These are phyloP conservation scores for Onchidella celtica DNA, from an alignment of 2,888 invertebrate species.

Conservation along the genomic window DNA sequence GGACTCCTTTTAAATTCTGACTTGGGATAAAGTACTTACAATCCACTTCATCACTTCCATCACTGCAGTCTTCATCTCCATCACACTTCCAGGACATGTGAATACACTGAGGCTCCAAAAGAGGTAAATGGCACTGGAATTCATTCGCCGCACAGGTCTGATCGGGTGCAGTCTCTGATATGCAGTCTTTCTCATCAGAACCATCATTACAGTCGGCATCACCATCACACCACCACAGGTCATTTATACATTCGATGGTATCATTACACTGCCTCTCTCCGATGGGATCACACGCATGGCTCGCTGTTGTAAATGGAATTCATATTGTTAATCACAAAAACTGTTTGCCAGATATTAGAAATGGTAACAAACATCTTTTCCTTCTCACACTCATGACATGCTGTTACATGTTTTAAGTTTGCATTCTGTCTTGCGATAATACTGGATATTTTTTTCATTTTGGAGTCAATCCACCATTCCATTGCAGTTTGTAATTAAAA, in stretches of 20 bases:
- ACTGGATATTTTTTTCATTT: no score
- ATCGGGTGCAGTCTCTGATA: not conserved
- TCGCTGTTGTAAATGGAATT: not conserved
- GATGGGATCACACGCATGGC: not conserved
- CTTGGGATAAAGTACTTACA: no score
- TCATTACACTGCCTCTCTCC: conserved; percentile 29
- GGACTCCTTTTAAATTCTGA: no score
- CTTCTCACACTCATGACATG: no score
- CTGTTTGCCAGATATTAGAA: no score
- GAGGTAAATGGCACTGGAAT: conserved; percentile 23
- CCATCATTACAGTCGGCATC: conserved; percentile 66
- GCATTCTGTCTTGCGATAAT: no score
- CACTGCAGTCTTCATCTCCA: conserved; percentile 52
- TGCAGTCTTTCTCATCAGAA: conserved; percentile 62
- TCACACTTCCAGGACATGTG: conserved; percentile 50
- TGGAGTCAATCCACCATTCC: no score
- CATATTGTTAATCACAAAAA: no score
- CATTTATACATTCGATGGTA: conserved; percentile 62
- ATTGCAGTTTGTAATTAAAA: no score
- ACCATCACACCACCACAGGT: conserved; percentile 67
- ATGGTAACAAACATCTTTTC: no score
- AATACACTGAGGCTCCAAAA: conserved; percentile 36
- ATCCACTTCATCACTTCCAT: conserved; percentile 50
- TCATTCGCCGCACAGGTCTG: conserved; percentile 15
- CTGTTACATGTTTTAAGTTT: no score